Evolutionary conservation across 2,113 vertebrate species (phyloP), one percentile per base, ranked within the genome.

Genomic region (Ophiodon elongatus): DNA sequence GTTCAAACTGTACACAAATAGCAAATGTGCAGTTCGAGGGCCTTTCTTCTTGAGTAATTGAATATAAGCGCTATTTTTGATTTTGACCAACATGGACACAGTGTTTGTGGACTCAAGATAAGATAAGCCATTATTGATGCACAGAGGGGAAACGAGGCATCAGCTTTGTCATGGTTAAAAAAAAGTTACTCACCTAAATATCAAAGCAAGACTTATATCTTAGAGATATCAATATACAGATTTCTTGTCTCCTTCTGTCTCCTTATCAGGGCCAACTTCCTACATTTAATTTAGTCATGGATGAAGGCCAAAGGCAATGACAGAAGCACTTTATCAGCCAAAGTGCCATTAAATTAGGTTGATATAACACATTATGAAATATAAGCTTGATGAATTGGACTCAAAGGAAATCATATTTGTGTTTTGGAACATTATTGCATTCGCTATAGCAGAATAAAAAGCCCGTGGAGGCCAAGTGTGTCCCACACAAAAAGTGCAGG

Each of bases 391-490:
- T 69, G 35, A 75, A 63, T 31, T 50, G 45, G 14, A 63, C 27
- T 31, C 25, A 64, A 27, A 70, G 27, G 45, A 70, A 69, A 63
- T 69, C 45, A 43, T 54, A 15, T 54, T 54, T 41, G 23, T 74
- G 11, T 13, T 62, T 35, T 45, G 33, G 41, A 68, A 45, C 21
- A 17, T 70, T 79, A 47, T 50, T 70, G 10, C 9, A 35, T 54
- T 41, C 21, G 27, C 13, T 63, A 35, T 10, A 62, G 33, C 3
- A 15, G 31, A 70, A 43, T 64, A 62, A 52, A 69, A 52, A 14
- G 56, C 31, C 52, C 69, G 19, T n/a, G 15, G n/a, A 19, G 33
- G 72, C 31, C 41, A 69, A 52, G 17, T 82, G 39, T 62, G 4
- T 37, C 23, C 9, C 8, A 76, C 13, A 39, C 1, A 8, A 1